Conservation (phyloP, 2,888 invertebrate genomes). For the Chrysolina americana region DNA sequence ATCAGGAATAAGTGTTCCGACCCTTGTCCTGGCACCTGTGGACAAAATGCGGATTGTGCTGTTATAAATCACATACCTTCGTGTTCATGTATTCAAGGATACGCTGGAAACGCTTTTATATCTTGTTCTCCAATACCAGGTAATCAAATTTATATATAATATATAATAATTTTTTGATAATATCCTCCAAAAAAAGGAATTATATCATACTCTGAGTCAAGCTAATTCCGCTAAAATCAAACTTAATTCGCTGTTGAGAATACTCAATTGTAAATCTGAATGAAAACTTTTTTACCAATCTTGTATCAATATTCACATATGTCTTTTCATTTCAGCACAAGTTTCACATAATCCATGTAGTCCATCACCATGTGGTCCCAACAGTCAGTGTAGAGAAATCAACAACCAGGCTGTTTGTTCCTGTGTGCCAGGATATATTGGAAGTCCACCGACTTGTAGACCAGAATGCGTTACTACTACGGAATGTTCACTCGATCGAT, state of each 20-base stretch:
- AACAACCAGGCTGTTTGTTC: constrained; percentile 80
- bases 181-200: not conserved
- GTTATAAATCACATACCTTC: constrained; percentile 74
- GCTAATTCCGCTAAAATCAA: too few species aligned
- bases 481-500: constrained; percentile 78
- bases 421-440: constrained; percentile 77
- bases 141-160: constrained; percentile 61
- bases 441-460: constrained; percentile 81
- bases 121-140: constrained; percentile 75
- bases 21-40: constrained; percentile 77
- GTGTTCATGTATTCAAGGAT: constrained; percentile 76
- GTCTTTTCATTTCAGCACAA: constrained; percentile 54
- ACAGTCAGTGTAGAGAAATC: constrained; percentile 78
- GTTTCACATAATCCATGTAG: constrained; percentile 77
- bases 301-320: too few species aligned
- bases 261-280: too few species aligned
- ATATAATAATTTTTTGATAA: not conserved
- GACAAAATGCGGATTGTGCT: constrained; percentile 74
- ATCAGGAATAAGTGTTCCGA: constrained; percentile 74
- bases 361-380: constrained; percentile 82
- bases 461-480: constrained; percentile 81
- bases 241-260: too few species aligned
- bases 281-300: too few species aligned
- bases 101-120: constrained; percentile 81
- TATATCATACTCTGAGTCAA: not conserved